Evolutionary conservation across 2,888 invertebrate genomes (phyloP), one percentile per base, ranked within the genome.

Genomic region (Drosophila basisetae): DNA sequence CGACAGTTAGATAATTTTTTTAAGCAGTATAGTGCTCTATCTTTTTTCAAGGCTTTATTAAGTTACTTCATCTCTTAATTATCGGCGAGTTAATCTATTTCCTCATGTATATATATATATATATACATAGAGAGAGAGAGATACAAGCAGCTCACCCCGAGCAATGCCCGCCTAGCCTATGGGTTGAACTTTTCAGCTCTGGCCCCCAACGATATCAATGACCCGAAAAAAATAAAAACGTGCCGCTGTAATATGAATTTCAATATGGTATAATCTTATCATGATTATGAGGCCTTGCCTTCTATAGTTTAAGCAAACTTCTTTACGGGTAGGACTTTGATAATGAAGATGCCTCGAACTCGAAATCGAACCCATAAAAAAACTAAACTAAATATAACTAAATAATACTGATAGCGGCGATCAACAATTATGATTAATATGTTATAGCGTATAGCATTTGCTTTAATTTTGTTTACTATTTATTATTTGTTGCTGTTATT

Each of bases 181-280:
- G 65, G 68, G 49, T 65, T 66, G 37, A 78, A 76, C 76, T 73
- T 59, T 68, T 58, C 33, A 60, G 73, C 28, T 72, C 72, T 78
- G 77, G 68, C 76, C 78, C 72, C 68, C 72, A 80, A 31, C 52
- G 52, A 76, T 80, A 80, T 54, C 77, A 78, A 80, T 68, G 80
- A 78, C 68, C 73, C 65, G 47, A 54, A 28, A 50, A 33, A 65
- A 54, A 63, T 52, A 54, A 63, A 78, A 76, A 76, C 76, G 76
- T 76, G 73, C 80, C 80, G 50, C 60, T 61, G 59, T 65, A 66
- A 76, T 73, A 63, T 35, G 16, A 69, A 49, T 35, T 60, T 60
- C 13, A 25, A 35, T 58, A 60, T 58, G 58, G 71, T 47, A 56
- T 76, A 78, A 80, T 78, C 76, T 78, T 78, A 78, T 80, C 68